Conservation (phyloP, 2,888 invertebrate genomes). For the Amorpha juglandis region DNA sequence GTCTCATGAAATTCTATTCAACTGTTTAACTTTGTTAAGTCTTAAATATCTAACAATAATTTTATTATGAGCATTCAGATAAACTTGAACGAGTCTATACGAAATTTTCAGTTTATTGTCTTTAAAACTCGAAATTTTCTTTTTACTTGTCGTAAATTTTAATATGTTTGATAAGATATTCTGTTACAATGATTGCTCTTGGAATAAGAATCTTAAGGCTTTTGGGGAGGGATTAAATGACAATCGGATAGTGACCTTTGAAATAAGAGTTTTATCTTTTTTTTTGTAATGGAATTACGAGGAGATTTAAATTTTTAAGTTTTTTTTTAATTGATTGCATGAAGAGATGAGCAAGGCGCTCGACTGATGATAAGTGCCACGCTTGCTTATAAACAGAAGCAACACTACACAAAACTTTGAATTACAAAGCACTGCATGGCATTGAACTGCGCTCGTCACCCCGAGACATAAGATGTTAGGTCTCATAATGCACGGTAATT, state of each 20-base stretch:
- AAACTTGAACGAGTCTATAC: conserved; percentile 24
- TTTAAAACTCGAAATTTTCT: conserved; percentile 28
- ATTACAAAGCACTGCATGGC: no score
- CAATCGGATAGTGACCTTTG: conserved; percentile 7
- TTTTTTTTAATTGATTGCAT: no score
- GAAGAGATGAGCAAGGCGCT: no score
- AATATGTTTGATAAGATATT: conserved; percentile 28
- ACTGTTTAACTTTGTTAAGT: not conserved
- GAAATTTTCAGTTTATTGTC: conserved; percentile 26
- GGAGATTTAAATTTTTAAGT: no score
- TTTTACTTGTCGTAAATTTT: conserved; percentile 28
- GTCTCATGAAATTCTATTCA: not conserved
- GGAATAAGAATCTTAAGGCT: conserved; percentile 1
- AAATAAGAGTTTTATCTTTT: not conserved
- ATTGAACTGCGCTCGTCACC: no score
- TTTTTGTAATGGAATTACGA: no score
- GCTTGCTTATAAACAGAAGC: no score
- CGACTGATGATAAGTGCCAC: no score
- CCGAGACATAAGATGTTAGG: no score
- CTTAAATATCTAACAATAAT: conserved; percentile 15
- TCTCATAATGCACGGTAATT: no score
- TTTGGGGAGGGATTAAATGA: not conserved
- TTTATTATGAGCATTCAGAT: conserved; percentile 26
- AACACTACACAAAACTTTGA: no score
- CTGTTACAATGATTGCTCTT: not conserved